Evolutionary conservation across 2,797 vertebrate genomes (phyloP).

Genomic region (Trachurus trachurus): DNA sequence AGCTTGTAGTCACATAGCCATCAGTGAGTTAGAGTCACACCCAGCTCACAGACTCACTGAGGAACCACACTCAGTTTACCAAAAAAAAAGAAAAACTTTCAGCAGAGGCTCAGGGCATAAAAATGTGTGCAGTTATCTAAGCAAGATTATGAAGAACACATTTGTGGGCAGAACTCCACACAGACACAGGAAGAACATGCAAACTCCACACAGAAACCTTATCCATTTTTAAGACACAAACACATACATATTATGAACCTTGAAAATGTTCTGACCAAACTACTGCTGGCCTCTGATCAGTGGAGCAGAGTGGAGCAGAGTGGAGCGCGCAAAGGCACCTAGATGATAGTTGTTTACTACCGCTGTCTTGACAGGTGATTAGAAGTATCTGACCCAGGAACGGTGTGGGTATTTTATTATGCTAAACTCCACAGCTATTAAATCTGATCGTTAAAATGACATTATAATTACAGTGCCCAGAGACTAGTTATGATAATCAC

Average conservation of each 20-base stretch:
- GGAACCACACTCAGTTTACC: slow-evolving; percentile 16
- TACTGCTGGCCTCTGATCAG: not conserved
- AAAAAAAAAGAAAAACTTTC: not conserved
- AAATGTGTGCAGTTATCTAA: not conserved
- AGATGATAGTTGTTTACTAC: slow-evolving; percentile 5
- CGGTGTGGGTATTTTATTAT: too few species aligned
- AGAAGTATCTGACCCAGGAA: not conserved
- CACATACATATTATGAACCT: not conserved
- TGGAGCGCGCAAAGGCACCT: slow-evolving; percentile 9
- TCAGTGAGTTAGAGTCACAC: slow-evolving; percentile 38
- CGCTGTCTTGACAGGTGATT: slow-evolving; percentile 4
- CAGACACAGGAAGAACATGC: not conserved
- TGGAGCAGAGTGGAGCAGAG: not conserved
- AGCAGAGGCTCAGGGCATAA: not conserved
- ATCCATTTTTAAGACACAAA: not conserved
- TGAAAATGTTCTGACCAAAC: not conserved
- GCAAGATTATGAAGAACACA: not conserved
- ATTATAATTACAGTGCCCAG: not conserved
- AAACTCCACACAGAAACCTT: not conserved
- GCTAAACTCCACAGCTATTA: not conserved
- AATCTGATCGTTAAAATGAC: not conserved
- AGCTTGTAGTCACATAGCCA: slow-evolving; percentile 45
- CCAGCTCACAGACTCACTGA: slow-evolving; percentile 25
- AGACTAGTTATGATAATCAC: not conserved
- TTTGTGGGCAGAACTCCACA: not conserved